A percentile compares a stretch with the other conserved stretches of the same genome.
Conservation (phyloP, 35 echinoderm and acorn worm species). For the Acanthaster planci region DNA sequence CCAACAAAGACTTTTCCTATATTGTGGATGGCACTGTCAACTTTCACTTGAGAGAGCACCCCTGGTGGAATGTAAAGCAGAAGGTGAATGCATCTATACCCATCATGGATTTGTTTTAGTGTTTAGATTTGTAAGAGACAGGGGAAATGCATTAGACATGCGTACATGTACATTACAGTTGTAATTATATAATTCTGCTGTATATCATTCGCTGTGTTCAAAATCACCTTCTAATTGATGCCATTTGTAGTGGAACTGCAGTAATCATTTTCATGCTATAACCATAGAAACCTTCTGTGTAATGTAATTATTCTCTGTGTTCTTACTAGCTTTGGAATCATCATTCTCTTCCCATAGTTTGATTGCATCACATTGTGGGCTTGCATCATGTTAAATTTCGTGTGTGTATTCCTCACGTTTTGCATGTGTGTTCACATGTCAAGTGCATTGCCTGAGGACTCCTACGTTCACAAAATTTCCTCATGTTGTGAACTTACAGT, state of each 20-base stretch:
- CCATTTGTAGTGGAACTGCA: neutral
- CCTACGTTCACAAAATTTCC: neutral
- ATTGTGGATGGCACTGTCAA: constrained; percentile 43
- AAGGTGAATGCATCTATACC: constrained; percentile 43
- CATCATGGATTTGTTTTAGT: constrained; percentile 64
- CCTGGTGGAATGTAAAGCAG: constrained; percentile 43
- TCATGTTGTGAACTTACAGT: constrained; percentile 26
- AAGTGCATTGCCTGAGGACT: constrained; percentile 1
- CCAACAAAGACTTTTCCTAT: constrained; percentile 63
- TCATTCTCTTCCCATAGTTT: neutral
- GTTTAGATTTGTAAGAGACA: constrained; percentile 62
- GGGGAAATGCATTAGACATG: constrained; percentile 49
- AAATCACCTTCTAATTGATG: neutral
- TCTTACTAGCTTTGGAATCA: neutral
- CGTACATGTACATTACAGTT: neutral
- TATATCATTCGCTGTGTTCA: neutral
- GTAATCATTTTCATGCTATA: no score
- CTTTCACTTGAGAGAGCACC: constrained; percentile 50
- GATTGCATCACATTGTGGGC: neutral
- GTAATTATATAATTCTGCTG: neutral
- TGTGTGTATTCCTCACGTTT: constrained; percentile 24
- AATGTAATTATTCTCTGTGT: neutral
- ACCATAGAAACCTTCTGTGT: neutral
- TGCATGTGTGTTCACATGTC: constrained; percentile 7
- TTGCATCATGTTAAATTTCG: neutral